Conservation (phyloP, 1,140 invertebrate species). For the Drosophila ironensis region DNA sequence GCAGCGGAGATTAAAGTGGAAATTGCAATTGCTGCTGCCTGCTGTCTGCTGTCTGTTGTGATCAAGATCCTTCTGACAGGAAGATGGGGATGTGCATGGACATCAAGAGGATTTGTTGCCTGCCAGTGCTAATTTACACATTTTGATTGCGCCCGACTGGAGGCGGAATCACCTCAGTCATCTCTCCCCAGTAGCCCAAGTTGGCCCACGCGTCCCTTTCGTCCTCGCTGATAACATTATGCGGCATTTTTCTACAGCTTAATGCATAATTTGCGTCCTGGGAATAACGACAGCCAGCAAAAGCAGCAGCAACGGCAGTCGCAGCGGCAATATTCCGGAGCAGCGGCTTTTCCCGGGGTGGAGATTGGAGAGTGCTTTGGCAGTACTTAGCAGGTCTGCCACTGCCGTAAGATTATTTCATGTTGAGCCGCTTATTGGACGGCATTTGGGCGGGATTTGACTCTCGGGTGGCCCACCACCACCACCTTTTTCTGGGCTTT, state of each 20-base stretch:
- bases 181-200: slow-evolving; percentile 4
- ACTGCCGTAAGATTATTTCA: slow-evolving; percentile 72
- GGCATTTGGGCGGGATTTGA: slow-evolving; percentile 48
- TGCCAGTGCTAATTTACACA: slow-evolving; percentile 73
- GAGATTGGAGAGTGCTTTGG: slow-evolving; percentile 49
- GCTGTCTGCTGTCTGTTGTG: slow-evolving; percentile 14
- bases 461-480: too few species aligned
- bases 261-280: slow-evolving; percentile 79
- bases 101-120: slow-evolving; percentile 56
- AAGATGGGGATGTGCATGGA: slow-evolving; percentile 16
- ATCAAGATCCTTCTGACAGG: slow-evolving; percentile 26
- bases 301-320: slow-evolving; percentile 13
- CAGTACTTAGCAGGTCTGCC: slow-evolving; percentile 58
- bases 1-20: slow-evolving; percentile 73
- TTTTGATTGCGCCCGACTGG: slow-evolving; percentile 67
- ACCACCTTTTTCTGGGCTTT: slow-evolving; percentile 1
- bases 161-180: slow-evolving; percentile 33
- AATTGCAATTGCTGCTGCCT: slow-evolving; percentile 73
- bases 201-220: slow-evolving; percentile 1
- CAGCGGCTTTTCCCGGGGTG: slow-evolving; percentile 24
- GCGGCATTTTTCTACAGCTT: slow-evolving; percentile 76
- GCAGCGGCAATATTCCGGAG: slow-evolving; percentile 1
- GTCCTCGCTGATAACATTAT: slow-evolving; percentile 67
- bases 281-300: slow-evolving; percentile 50
- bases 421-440: slow-evolving; percentile 59